Percentiles rank a stretch among this genome's conserved stretches.
Conservation (phyloP, 2,113 vertebrate species). For the Alligator sinensis region DNA sequence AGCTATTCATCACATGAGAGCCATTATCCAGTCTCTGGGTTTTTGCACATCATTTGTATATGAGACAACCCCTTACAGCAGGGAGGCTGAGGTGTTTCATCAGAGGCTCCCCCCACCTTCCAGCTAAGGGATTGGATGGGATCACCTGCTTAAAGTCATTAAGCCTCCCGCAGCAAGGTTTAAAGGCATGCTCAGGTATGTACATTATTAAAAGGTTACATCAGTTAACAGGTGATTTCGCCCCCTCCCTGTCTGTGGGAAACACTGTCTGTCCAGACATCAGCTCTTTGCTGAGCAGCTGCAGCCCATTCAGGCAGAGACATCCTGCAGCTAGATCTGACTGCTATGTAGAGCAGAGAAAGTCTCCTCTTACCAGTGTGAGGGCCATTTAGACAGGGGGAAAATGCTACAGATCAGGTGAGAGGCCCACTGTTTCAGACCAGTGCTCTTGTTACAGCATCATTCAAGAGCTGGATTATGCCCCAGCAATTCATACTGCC, state of each 20-base stretch:
- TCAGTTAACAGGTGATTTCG: background rate
- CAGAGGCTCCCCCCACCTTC: background rate
- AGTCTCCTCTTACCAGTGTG: fast-evolving
- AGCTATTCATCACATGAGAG: too few species aligned
- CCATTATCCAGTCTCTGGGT: too few species aligned
- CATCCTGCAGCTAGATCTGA: fast-evolving
- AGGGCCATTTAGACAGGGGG: fast-evolving
- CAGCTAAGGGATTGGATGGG: background rate
- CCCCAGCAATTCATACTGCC: background rate
- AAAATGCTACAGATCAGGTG: background rate
- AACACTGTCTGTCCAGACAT: background rate
- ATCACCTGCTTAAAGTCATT: background rate
- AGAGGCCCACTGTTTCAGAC: too few species aligned
- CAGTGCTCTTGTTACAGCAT: fast-evolving
- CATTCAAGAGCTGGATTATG: fast-evolving
- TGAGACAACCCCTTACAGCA: too few species aligned
- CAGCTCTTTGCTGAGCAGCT: background rate
- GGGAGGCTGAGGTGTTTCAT: background rate
- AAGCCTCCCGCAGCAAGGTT: background rate
- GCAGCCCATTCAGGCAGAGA: fast-evolving
- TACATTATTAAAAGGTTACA: constrained; percentile 48
- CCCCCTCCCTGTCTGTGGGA: background rate
- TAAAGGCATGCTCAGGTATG: constrained; percentile 23
- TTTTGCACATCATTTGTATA: too few species aligned
- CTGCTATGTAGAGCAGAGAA: background rate